A percentile compares a stretch with the other conserved stretches of the same genome.
These are phyloP conservation scores for Isaurus tuberculatus DNA, from an alignment of 92 coral and sea anemone genomes.

Conservation along the genomic window DNA sequence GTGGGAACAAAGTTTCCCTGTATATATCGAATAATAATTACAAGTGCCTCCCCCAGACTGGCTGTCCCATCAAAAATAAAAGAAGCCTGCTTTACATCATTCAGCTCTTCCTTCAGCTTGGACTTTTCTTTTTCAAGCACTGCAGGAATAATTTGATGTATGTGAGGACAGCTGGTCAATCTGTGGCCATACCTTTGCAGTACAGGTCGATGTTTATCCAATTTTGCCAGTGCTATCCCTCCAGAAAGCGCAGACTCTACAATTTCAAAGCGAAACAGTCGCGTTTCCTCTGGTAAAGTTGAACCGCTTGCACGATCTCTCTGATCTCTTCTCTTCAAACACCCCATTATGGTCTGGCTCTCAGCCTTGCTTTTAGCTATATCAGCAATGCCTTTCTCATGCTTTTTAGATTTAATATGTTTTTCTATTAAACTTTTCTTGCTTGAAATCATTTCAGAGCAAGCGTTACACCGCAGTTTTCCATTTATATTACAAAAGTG, in stretches of 20 bases:
- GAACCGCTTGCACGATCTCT: conserved; percentile 40
- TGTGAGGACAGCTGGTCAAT: conserved; percentile 24
- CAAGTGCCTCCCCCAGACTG: conserved; percentile 60
- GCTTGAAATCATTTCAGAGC: conserved; percentile 45
- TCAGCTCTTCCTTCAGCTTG: conserved; percentile 43
- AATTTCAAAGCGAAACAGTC: conserved; percentile 24
- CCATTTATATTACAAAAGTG: conserved; percentile 45
- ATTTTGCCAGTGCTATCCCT: conserved; percentile 40
- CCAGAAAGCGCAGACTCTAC: conserved; percentile 41
- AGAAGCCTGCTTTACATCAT: conserved; percentile 49
- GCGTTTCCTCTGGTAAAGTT: conserved; percentile 17
- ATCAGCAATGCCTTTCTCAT: conserved; percentile 46
- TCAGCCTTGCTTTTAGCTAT: conserved; percentile 37
- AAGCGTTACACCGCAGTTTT: conserved; percentile 58
- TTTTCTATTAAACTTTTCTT: conserved; percentile 59
- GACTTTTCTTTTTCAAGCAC: conserved; percentile 52
- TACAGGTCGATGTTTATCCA: conserved; percentile 34
- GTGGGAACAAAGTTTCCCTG: conserved; percentile 61
- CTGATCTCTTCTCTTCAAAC: too few relatives aligned
- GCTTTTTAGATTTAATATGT: conserved; percentile 54
- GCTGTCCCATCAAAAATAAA: conserved; percentile 60
- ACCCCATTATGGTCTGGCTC: too few relatives aligned
- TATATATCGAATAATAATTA: conserved; percentile 32
- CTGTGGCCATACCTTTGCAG: conserved; percentile 42
- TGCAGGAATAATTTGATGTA: conserved; percentile 36